Base-by-base conservation (phyloP, 2,113 vertebrate species). In the Perccottus glenii region DNA sequence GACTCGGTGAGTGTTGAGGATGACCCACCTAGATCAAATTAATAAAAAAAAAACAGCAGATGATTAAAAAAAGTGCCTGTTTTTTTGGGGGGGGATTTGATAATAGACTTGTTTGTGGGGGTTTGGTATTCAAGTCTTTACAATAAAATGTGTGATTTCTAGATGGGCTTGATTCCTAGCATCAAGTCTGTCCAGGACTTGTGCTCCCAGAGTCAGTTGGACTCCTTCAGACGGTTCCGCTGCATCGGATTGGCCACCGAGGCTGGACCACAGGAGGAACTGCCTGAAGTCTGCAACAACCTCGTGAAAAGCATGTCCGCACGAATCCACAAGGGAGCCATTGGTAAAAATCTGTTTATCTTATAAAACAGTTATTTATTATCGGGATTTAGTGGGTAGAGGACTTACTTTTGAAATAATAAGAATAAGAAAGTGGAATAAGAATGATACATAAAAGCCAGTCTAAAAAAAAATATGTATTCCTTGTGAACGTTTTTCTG, bases 111-210 rank as follows among this genome's bases (percentile, higher is more conserved):
- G 38, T 40, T 40, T 40, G 38, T 40, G 4, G 19, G 19, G 19
- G 19, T 27, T 27, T 27, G 19, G 19, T 27, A 27, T 27, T 27
- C 19, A 27, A 27, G 19, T 27, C 3, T 27, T 27, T 27, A 27
- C 19, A 27, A 27, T 43, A 43, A 43, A 2, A 43, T 43, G 11
- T 51, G 5, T 16, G 9, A 5, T 63, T n/a, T 27, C 16, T 83
- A 97, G 95, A 90, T 96, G 82, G 93, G 92, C 73, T 85, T 96
- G 66, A 91, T 96, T 90, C 95, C 94, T 45, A 92, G 88, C 66
- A 90, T 93, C 0, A 3, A 79, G 44, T 92, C 94, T 0, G 14
- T 93, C 56, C 90, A 91, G 82, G 91, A 93, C 67, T 89, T 94
- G 51, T 96, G 93, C 67, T 93, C 88, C 15, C 73, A 92, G 81